Base-by-base conservation (phyloP, 2,113 vertebrate species). In the Poeciliopsis retropinna region DNA sequence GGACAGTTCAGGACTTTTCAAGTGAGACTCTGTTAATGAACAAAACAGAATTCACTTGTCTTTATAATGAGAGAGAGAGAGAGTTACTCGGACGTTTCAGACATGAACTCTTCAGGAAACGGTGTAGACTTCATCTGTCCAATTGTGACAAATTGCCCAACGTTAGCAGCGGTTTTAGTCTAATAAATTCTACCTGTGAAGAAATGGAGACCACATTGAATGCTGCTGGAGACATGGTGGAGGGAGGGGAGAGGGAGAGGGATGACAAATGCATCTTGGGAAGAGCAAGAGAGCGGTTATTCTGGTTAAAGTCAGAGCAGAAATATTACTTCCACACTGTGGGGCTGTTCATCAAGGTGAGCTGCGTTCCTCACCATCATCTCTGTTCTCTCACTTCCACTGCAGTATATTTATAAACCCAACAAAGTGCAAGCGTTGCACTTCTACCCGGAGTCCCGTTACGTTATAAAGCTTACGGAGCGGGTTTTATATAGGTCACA, bases 141-240 rank as follows among this genome's bases (percentile, higher is more conserved):
- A 30, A 80, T 51, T 62, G 67, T 67, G 80, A 79, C 86, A 81
- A 79, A 75, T 47, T 69, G 72, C 67, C 75, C 70, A 63, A 47
- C 61, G 41, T 70, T 76, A 76, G 60, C 66, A 73, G 67, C 74
- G 34, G 66, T 76, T 80, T 83, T 54, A 67, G 62, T 70, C 65
- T 67, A 88, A 88, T 70, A 66, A 86, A 76, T 74, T 66, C 63
- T 2, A 4, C 27, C 6, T 54, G 84, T 73, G 83, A 83, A 67
- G 28, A 73, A 78, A 67, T 68, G 72, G 69, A 60, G 72, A 74
- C 64, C 72, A 61, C 67, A 65, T 31, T 31, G 62, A 72, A 60
- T 60, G 61, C 31, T 57, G 64, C 51, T 71, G 70, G 71, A 74
- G 69, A 78, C 54, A 63, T 6, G 32, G 8, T 37, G 10, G 19